Base-by-base conservation (phyloP, 1,140 invertebrate genomes). In the Trachymyrmex septentrionalis region DNA sequence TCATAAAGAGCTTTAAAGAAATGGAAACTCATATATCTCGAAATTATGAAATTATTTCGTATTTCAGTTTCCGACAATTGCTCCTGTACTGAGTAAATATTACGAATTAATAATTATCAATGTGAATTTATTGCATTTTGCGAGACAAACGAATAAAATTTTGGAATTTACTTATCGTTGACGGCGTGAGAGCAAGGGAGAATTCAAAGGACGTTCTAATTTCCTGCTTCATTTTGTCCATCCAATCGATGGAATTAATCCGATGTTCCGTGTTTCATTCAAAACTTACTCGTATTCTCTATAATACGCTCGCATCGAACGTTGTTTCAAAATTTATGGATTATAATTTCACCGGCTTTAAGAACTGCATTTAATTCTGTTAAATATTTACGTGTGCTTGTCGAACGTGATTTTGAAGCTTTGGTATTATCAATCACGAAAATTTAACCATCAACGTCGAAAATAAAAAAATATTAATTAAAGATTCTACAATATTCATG, bases 361-460 rank as follows among this genome's bases (percentile, higher is more conserved):
- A 84, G 80, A 84, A 84, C 38, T 34, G 55, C 24, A 75, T 84
- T 75, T 61, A 73, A 84, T 84, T 84, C 19, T 19, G n/a, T 84
- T 84, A 84, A 84, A 84, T 84, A 84, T 84, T 73, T 24, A 84
- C 55, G 14, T 44, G 5, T 24, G 76, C 50, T 57, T 6, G 44
- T 63, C 38, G 24, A 82, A 82, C 38, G 24, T 38, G 38, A 84
- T 84, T 73, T 50, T 30, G 44, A 80, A 80, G 53, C 67, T 82
- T n/a, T 16, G 24, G 16, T 24, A 48, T 38, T 48, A 59, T 67
- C 21, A 57, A 44, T 5, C 24, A 44, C 38, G 30, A 53, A 72
- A 38, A 12, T 81, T 69, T 5, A n/a, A 6, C 2, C 50, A 30
- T 67, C 30, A 59, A 19, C 6, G 21, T 72, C 27, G 21, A 84